phyloP scores from a whole-genome alignment of 2,797 vertebrate species.

The Borostomias antarcticus region DNA sequence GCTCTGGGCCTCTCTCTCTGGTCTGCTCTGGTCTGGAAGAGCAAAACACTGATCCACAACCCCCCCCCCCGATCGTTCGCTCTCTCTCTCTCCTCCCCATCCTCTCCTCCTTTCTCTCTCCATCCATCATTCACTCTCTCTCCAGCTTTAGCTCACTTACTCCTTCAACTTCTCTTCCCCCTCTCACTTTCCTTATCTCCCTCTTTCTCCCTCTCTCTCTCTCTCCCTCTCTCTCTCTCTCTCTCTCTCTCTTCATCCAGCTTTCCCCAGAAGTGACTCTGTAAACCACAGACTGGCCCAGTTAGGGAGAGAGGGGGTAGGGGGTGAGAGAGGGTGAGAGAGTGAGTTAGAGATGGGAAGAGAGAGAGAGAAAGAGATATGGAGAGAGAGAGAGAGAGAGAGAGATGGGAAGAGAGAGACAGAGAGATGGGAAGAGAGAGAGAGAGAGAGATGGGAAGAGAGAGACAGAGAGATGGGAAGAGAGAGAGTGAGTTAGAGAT shows the following conservation, averaged over 20 bases:
- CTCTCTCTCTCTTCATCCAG: conserved; percentile 3
- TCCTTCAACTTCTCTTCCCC: background rate
- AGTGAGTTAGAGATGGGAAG: no score
- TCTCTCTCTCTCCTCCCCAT: conserved; percentile 11
- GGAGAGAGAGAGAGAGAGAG: no score
- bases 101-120: conserved; percentile 11
- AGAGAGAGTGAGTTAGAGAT: no score
- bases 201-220: background rate
- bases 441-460: no score
- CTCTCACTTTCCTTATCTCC: background rate
- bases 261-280: background rate
- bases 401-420: no score
- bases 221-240: conserved; percentile 6
- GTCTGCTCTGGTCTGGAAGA: background rate
- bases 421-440: no score
- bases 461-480: no score
- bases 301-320: background rate
- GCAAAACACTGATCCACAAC: background rate
- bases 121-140: conserved; percentile 22
- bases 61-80: no score
- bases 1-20: background rate
- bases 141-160: conserved; percentile 5
- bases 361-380: background rate
- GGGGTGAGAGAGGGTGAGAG: no score
- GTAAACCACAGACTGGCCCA: background rate